These are phyloP conservation scores for Oscheius sp. DNA, from an alignment of 2,888 invertebrate species.

Conservation along the genomic window DNA sequence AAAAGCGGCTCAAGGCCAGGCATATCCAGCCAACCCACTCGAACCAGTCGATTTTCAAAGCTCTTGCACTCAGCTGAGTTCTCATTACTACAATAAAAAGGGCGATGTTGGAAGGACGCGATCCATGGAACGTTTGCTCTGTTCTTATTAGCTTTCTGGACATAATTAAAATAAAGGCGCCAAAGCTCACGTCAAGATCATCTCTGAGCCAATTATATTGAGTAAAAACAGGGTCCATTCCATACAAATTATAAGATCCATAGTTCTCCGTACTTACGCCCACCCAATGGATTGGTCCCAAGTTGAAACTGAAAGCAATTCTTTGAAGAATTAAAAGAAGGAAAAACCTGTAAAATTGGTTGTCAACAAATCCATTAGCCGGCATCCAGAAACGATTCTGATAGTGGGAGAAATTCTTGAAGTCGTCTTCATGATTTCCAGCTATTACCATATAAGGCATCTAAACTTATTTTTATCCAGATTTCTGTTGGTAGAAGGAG, in stretches of 20 bases:
- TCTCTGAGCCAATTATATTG: constrained; percentile 67
- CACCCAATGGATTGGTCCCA: constrained; percentile 91
- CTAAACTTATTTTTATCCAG: constrained; percentile 74
- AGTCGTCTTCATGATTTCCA: constrained; percentile 74
- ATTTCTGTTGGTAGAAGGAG: no score
- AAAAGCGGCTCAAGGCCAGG: constrained; percentile 83
- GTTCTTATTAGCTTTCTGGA: constrained; percentile 74
- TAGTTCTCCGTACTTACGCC: constrained; percentile 92
- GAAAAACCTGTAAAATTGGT: constrained; percentile 70
- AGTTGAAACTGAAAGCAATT: constrained; percentile 81
- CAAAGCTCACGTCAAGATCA: constrained; percentile 56
- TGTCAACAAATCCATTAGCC: constrained; percentile 72
- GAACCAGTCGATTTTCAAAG: constrained; percentile 67
- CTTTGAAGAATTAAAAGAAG: constrained; percentile 32
- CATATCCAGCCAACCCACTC: constrained; percentile 68
- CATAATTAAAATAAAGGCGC: neutral
- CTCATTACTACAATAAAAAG: constrained; percentile 84
- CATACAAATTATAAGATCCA: constrained; percentile 85
- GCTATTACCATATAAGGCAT: constrained; percentile 84
- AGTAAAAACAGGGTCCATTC: constrained; percentile 77
- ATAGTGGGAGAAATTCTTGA: constrained; percentile 93
- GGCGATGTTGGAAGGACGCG: constrained; percentile 84
- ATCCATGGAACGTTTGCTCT: constrained; percentile 83
- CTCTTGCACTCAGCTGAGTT: constrained; percentile 72
- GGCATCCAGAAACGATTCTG: constrained; percentile 91